Conservation (phyloP, 1,140 invertebrate species). For the Drosophila kikkawai region DNA sequence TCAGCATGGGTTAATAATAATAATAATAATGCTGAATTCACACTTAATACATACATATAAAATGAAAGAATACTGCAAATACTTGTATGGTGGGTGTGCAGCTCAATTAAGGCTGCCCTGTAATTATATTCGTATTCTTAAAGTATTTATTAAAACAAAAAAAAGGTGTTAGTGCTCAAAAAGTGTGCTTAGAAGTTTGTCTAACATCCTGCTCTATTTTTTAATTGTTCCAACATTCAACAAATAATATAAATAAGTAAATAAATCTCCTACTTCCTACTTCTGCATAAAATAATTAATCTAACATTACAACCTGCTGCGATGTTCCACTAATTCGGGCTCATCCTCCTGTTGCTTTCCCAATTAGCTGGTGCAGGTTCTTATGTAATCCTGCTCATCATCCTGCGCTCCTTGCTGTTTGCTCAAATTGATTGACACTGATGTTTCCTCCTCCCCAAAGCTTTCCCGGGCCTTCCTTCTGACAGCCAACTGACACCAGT, state of each 20-base stretch:
- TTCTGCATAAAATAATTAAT: background rate
- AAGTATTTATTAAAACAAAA: background rate
- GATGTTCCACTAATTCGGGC: background rate
- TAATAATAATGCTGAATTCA: background rate
- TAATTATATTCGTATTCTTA: background rate
- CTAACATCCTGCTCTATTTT: background rate
- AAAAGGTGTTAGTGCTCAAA: no score
- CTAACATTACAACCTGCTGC: background rate
- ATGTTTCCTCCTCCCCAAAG: slow-evolving; percentile 33
- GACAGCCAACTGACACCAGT: slow-evolving; percentile 80
- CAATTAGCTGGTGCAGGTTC: slow-evolving; percentile 69
- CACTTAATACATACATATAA: background rate
- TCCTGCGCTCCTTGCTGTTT: slow-evolving; percentile 53
- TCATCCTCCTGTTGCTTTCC: slow-evolving; percentile 33
- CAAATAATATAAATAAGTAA: background rate
- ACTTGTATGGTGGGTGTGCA: background rate
- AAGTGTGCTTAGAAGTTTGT: background rate
- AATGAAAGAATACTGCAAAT: background rate
- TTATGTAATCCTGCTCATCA: slow-evolving; percentile 42
- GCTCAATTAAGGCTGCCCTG: background rate
- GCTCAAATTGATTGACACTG: slow-evolving; percentile 75
- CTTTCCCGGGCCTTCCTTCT: background rate
- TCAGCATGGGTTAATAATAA: background rate
- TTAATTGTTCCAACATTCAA: background rate
- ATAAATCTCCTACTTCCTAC: background rate